Conservation (phyloP, 2,113 vertebrate species). For the Lasiurus borealis region DNA sequence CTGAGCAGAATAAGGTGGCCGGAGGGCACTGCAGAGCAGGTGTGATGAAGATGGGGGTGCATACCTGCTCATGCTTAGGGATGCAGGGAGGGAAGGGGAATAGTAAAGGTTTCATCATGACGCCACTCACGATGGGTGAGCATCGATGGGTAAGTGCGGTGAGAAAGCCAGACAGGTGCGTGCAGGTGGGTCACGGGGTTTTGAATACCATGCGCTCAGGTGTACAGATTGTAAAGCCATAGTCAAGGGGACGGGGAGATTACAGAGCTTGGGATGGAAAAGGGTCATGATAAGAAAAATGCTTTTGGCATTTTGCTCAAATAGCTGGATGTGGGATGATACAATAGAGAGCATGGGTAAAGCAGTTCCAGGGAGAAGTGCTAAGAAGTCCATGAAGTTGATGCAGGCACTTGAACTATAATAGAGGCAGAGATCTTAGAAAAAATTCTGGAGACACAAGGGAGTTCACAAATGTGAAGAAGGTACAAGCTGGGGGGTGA, state of each 20-base stretch:
- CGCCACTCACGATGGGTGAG: rapidly evolving
- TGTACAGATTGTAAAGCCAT: background rate
- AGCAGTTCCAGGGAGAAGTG: background rate
- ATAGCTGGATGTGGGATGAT: background rate
- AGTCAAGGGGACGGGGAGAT: background rate
- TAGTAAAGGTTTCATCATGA: background rate
- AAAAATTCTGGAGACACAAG: background rate
- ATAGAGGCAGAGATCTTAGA: background rate
- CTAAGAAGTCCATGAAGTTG: background rate
- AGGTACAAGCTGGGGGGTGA: background rate
- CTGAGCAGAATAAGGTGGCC: background rate
- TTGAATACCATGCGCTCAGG: background rate
- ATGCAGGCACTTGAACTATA: background rate
- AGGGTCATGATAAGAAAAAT: background rate
- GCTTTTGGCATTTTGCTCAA: background rate
- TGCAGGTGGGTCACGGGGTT: background rate
- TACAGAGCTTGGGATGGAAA: background rate
- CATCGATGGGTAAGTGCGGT: background rate
- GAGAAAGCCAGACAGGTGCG: background rate
- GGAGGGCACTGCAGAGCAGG: background rate
- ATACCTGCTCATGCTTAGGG: background rate
- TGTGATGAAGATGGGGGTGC: background rate
- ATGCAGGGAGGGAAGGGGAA: rapidly evolving
- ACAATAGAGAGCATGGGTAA: background rate
- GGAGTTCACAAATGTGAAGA: background rate